Percentiles rank a stretch among this genome's conserved stretches.
Conservation (phyloP, 2,888 invertebrate genomes). For the Dicranocentrus wangi region DNA sequence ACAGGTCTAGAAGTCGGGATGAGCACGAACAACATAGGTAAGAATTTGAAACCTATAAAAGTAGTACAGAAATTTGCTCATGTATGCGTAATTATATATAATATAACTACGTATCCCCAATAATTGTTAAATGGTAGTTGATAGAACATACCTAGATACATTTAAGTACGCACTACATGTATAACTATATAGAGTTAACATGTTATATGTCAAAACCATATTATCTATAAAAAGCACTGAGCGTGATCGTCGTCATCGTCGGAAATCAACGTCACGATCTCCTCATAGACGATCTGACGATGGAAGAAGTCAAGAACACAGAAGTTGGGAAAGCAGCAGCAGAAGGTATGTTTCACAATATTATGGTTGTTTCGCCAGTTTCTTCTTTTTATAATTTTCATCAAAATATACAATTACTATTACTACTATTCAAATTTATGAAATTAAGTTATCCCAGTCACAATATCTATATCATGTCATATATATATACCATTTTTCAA, state of each 20-base stretch:
- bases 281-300: conserved; percentile 51
- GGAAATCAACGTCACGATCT: conserved; percentile 58
- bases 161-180: no score
- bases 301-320: conserved; percentile 71
- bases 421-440: no score
- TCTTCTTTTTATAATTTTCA: no score
- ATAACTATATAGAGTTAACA: no score
- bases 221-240: conserved; percentile 42
- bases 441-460: no score
- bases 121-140: no score
- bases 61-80: no score
- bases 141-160: no score
- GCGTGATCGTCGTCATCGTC: conserved; percentile 44
- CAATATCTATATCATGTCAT: no score
- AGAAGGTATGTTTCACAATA: conserved; percentile 70
- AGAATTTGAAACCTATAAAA: conserved; percentile 1
- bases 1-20: conserved; percentile 58
- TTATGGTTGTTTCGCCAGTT: no score
- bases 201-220: conserved; percentile 39
- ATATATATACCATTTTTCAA: no score
- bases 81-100: not conserved
- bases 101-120: not conserved
- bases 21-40: conserved; percentile 57
- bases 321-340: conserved; percentile 64
- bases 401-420: no score